Evolutionary conservation across 2,113 vertebrate genomes (phyloP), one percentile per base, ranked within the genome.

Genomic region (Prietella phreatophila): DNA sequence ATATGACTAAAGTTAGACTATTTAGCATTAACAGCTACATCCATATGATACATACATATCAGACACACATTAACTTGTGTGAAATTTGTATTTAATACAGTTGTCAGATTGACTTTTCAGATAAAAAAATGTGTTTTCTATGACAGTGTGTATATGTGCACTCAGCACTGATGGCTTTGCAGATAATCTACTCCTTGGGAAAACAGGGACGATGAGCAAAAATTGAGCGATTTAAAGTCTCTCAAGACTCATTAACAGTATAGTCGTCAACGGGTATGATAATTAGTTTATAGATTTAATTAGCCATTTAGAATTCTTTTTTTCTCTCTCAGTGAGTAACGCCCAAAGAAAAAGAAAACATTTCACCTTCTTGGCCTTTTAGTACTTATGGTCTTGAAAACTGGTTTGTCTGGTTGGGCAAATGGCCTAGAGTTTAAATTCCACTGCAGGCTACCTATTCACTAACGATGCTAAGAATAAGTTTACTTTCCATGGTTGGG

Each of bases 351-450:
- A 84, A 60, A 61, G 14, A 17, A 84, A 84, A 84, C 25, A 47
- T 42, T 55, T 63, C 17, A 33, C 39, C 39, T 36, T 14, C 53
- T 87, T 60, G 25, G 55, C 90, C 69, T 75, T 86, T 80, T 87
- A 90, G 65, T 91, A 84, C 91, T 93, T 89, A 88, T 87, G 67
- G 65, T 58, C 73, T 84, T 53, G 81, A 39, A 81, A 92, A 89
- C 93, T 84, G 92, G 94, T 91, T 93, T 67, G 86, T 83, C 91
- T 47, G 85, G 93, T 88, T 90, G 36, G 53, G 85, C 39, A 61
- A 86, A 88, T 87, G 81, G 84, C 56, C 56, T n/a, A 61, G 86
- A 92, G 84, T 92, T 79, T 88, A 81, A 90, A 93, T 92, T 92
- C 92, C 93, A 89, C 56, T 50, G 86, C 82, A 33, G 86, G 86